Evolutionary conservation across 2,113 vertebrate species (phyloP), one percentile per base, ranked within the genome.

Genomic region (Catharus minimus): DNA sequence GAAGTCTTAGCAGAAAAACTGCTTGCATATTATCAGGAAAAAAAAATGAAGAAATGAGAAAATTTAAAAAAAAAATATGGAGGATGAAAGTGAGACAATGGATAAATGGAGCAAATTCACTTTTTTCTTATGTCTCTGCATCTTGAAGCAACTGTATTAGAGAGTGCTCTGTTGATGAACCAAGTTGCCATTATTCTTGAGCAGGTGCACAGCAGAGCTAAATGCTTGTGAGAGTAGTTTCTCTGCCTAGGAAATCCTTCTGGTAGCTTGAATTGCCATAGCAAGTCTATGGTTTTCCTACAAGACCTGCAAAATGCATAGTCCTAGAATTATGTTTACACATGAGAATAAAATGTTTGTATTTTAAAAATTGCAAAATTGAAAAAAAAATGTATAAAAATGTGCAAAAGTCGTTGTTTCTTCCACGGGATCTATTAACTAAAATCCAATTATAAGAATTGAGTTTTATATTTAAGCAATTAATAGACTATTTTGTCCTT

Each of bases 21-120:
- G 3, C 8, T 39, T 0, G 2, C 1, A 4, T 20, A 17, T 9
- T n/a, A 20, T 13, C 17, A 47, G 8, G 15, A 5, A 43, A 21
- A 53, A 60, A 30, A 5, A 36, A 27, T 17, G 6, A 38, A 19
- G 7, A 41, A 33, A 49, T 20, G 7, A 30, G 5, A n/a, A 28
- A 15, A 30, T 2, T 2, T 5, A 9, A 14, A 33, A 24, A 17
- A 62, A 30, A 39, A 22, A 4, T 28, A 16, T 17, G 3, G 22
- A 8, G 2, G 1, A 0, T 2, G 4, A n/a, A 22, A 60, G 39
- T 3, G 28, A 60, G 21, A 21, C 7, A 11, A 72, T 13, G 16
- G 3, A 62, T 32, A 55, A 41, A 10, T 5, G 30, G 13, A 46
- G 2, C 1, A 49, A 76, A 78, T 46, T 50, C 8, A 27, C 2